Evolutionary conservation across 1,140 invertebrate species (phyloP), one percentile per base, ranked within the genome.

Genomic region (Micrasema minimum): DNA sequence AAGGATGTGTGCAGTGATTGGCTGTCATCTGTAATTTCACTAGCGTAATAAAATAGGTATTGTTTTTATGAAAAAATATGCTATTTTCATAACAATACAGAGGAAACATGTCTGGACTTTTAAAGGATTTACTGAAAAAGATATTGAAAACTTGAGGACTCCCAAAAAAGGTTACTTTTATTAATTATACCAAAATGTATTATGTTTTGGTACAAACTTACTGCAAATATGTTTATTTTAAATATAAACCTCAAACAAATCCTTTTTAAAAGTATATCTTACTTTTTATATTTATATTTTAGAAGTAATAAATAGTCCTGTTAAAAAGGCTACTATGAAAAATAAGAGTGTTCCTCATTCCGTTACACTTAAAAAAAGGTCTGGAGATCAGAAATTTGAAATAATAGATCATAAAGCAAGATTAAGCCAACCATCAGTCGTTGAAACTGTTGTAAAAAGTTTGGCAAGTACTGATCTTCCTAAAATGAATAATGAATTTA

Each of bases 71-170:
- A 4, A 31, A 4, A 31, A 31, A 31, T 31, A 31, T 31, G 26
- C 2, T 4, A 2, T 31, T 7, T 31, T 7, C 26, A 31, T 4
- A 31, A 31, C 7, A 31, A 31, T 31, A 4, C 7, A 31, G 3
- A 4, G 7, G 2, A 4, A 31, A 31, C 7, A 75, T 75, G 74
- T 75, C 74, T 35, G 71, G 71, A 68, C 74, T n/a, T 75, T 75
- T 62, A 71, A 73, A 71, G 74, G 74, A n/a, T 75, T 75, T 59
- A 71, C 71, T 0, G 67, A 75, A 31, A 72, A 75, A 43, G 74
- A 75, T 31, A 75, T 75, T 14, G 66, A 73, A 65, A 72, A 61
- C 50, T 75, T 59, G 71, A 71, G 38, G 66, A 73, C 22, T 16
- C 16, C 43, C 41, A 61, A 50, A 61, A 59, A 72, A 67, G 74